phyloP scores from a whole-genome alignment of 2,113 vertebrate genomes.

The Amazona guildingii region DNA sequence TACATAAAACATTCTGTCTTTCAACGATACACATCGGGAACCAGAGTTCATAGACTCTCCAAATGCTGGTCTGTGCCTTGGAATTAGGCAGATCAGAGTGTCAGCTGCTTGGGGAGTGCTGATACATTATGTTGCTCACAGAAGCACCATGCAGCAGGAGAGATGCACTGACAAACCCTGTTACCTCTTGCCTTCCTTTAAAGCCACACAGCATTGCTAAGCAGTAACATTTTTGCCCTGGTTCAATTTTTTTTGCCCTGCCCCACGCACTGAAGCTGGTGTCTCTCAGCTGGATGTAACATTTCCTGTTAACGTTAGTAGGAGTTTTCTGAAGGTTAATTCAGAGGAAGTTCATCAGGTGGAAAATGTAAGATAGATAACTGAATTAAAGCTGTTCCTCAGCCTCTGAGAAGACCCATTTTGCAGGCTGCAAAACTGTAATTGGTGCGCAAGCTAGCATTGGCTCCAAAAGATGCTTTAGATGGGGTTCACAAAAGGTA shows the following conservation, averaged over 20 bases:
- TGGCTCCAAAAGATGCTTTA: neutral
- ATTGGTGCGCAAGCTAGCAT: neutral
- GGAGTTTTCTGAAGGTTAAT: neutral
- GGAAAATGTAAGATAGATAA: neutral
- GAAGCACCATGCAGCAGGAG: neutral
- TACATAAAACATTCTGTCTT: neutral
- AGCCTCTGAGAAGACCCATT: neutral
- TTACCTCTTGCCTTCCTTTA: neutral
- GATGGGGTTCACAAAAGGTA: neutral
- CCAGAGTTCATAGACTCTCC: neutral
- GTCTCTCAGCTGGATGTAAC: neutral
- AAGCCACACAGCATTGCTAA: neutral
- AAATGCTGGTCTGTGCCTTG: neutral
- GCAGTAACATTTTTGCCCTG: neutral
- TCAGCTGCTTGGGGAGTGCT: neutral
- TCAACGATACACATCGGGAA: neutral
- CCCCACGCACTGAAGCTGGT: neutral
- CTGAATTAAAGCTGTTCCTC: neutral
- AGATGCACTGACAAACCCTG: neutral
- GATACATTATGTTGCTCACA: neutral
- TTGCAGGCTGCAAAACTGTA: neutral
- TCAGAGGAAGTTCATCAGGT: neutral
- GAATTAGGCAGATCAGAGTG: neutral
- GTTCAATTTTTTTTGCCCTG: neutral
- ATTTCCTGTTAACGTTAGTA: neutral